A percentile compares a stretch with the other conserved stretches of the same genome.
These are phyloP conservation scores for Maniola hyperantus DNA, from an alignment of 2,888 invertebrate species.

Conservation along the genomic window DNA sequence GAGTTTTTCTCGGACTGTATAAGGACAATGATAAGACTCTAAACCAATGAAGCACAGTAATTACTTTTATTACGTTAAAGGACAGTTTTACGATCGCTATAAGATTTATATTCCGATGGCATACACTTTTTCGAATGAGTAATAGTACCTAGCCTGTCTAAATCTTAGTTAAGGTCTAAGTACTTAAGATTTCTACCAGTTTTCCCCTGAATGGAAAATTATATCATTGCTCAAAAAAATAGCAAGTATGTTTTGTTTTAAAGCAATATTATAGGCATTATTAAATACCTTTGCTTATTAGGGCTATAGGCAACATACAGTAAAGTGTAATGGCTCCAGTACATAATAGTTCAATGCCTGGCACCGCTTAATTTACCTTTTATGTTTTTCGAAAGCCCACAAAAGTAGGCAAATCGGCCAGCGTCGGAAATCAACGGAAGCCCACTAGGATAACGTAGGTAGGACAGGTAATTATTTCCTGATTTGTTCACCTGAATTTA, in stretches of 20 bases:
- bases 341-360: too few relatives aligned
- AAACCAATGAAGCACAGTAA: slow-evolving; percentile 70
- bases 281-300: too few relatives aligned
- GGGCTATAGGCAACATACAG: too few relatives aligned
- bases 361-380: too few relatives aligned
- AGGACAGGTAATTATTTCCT: too few relatives aligned
- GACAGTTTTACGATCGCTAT: slow-evolving; percentile 59
- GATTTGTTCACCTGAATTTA: too few relatives aligned
- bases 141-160: not conserved
- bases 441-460: too few relatives aligned
- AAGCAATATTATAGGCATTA: too few relatives aligned
- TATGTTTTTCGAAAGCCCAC: too few relatives aligned
- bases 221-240: not conserved
- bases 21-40: slow-evolving; percentile 68
- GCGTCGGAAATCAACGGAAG: too few relatives aligned
- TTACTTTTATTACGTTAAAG: slow-evolving; percentile 59
- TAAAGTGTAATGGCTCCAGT: too few relatives aligned
- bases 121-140: slow-evolving; percentile 18
- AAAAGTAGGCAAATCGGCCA: too few relatives aligned
- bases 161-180: slow-evolving; percentile 5
- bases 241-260: not conserved
- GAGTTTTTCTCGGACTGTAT: slow-evolving; percentile 76
- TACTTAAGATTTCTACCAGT: not conserved
- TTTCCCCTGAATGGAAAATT: not conserved
- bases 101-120: slow-evolving; percentile 31